A percentile compares a stretch with the other conserved stretches of the same genome.
Evolutionary conservation across 2,113 vertebrate species (phyloP).

Genomic region (Zapus hudsonius): DNA sequence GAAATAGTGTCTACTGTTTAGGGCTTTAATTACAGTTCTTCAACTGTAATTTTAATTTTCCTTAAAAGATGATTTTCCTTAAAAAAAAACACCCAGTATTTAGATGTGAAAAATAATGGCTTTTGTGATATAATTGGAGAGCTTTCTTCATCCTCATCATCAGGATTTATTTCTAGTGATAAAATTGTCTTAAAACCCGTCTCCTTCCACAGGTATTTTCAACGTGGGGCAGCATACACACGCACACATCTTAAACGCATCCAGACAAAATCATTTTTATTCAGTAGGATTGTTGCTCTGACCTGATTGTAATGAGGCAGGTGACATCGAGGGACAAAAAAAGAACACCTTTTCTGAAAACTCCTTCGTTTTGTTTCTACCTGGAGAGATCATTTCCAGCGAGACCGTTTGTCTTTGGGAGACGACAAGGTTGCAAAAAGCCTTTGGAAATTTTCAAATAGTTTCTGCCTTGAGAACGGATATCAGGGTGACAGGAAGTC

Average conservation of each 20-base stretch:
- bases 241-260: conserved; percentile 49
- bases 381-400: conserved; percentile 51
- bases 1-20: conserved; percentile 80
- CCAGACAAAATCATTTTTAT: conserved; percentile 57
- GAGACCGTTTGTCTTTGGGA: conserved; percentile 63
- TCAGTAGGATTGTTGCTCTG: conserved; percentile 64
- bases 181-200: conserved; percentile 63
- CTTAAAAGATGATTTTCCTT: conserved; percentile 81
- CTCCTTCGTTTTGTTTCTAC: conserved; percentile 67
- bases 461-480: conserved; percentile 20
- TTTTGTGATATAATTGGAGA: conserved; percentile 76
- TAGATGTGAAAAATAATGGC: conserved; percentile 81
- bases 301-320: conserved; percentile 71
- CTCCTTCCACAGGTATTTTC: conserved; percentile 17
- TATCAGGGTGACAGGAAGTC: not conserved
- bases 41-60: too few relatives aligned
- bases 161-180: conserved; percentile 63
- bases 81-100: conserved; percentile 48
- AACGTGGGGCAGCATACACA: conserved; percentile 39
- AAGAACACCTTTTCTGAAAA: conserved; percentile 74
- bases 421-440: conserved; percentile 33
- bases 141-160: conserved; percentile 70
- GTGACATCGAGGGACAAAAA: conserved; percentile 71
- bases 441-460: conserved; percentile 71
- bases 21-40: conserved; percentile 85